phyloP scores from a whole-genome alignment of 2,888 invertebrate genomes.

The Andrena haemorrhoa region DNA sequence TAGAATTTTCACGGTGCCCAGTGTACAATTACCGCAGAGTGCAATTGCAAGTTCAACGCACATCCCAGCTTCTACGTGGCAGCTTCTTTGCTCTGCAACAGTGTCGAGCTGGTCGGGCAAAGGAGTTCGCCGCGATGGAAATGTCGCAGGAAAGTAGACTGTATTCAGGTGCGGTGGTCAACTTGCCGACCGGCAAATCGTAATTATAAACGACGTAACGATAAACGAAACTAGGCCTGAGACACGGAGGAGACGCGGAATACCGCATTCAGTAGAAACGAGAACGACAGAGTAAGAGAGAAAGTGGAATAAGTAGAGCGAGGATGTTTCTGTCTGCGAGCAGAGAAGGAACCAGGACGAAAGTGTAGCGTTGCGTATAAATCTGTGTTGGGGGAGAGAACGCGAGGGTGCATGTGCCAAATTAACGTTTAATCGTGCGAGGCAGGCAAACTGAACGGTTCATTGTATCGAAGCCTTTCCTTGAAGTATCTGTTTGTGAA shows the following conservation, averaged over 20 bases:
- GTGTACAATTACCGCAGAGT: too few relatives aligned
- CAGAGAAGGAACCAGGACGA: slow-evolving; percentile 14
- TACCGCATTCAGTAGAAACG: not conserved
- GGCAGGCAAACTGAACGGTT: slow-evolving; percentile 48
- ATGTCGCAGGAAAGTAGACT: not conserved
- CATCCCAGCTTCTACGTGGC: too few relatives aligned
- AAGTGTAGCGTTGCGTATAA: slow-evolving; percentile 42
- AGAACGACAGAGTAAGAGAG: slow-evolving; percentile 32
- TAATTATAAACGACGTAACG: slow-evolving; percentile 63
- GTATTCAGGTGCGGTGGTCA: slow-evolving; percentile 14
- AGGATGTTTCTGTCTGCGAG: slow-evolving; percentile 23
- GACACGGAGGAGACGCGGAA: slow-evolving; percentile 45
- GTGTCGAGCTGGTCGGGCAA: not conserved
- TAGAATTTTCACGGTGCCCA: too few relatives aligned
- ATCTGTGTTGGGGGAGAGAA: slow-evolving; percentile 3
- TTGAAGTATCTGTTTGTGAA: slow-evolving; percentile 41
- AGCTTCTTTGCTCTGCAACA: too few relatives aligned
- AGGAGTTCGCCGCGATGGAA: not conserved
- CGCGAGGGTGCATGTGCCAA: slow-evolving; percentile 70
- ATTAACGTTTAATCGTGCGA: slow-evolving; percentile 59
- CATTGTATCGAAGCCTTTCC: slow-evolving; percentile 45
- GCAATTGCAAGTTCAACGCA: too few relatives aligned
- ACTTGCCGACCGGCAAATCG: slow-evolving; percentile 9
- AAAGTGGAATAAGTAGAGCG: not conserved
- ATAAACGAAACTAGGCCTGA: slow-evolving; percentile 77